These are phyloP conservation scores for Drosophila micromelanica DNA, from an alignment of 1,140 invertebrate species.

Conservation along the genomic window DNA sequence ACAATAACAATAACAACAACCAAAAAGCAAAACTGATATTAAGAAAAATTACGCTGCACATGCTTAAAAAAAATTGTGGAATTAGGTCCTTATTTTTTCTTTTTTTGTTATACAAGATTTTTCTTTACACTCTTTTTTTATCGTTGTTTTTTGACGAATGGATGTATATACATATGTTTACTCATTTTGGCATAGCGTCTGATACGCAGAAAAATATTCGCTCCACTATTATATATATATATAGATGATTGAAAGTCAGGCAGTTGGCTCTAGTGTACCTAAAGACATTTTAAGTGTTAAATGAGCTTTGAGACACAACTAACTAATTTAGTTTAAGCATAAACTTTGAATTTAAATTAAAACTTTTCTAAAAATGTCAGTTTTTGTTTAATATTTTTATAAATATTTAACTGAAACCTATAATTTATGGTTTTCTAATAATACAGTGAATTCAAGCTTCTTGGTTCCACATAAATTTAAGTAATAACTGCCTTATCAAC, in stretches of 20 bases:
- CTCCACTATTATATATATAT: neutral
- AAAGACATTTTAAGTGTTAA: neutral
- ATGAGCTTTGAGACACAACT: neutral
- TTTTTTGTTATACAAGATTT: slow-evolving; percentile 64
- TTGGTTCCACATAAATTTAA: too few relatives aligned
- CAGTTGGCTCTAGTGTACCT: neutral
- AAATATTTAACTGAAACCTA: too few relatives aligned
- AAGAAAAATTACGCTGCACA: slow-evolving; percentile 78
- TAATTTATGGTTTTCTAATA: too few relatives aligned
- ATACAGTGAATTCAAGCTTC: too few relatives aligned
- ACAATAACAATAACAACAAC: slow-evolving; percentile 12
- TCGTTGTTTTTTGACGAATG: slow-evolving; percentile 6
- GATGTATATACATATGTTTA: slow-evolving; percentile 1
- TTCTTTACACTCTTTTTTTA: slow-evolving; percentile 72
- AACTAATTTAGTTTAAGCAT: neutral
- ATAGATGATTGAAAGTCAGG: neutral
- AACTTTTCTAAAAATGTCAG: too few relatives aligned
- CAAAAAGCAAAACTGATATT: slow-evolving; percentile 52
- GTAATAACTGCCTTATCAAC: neutral
- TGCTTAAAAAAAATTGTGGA: slow-evolving; percentile 74
- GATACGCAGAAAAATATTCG: neutral
- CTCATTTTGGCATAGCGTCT: slow-evolving; percentile 3
- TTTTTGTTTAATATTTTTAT: too few relatives aligned
- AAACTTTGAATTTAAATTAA: too few relatives aligned
- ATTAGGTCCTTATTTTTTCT: slow-evolving; percentile 43